phyloP scores from a whole-genome alignment of 2,888 invertebrate genomes.

The Baronia brevicornis region DNA sequence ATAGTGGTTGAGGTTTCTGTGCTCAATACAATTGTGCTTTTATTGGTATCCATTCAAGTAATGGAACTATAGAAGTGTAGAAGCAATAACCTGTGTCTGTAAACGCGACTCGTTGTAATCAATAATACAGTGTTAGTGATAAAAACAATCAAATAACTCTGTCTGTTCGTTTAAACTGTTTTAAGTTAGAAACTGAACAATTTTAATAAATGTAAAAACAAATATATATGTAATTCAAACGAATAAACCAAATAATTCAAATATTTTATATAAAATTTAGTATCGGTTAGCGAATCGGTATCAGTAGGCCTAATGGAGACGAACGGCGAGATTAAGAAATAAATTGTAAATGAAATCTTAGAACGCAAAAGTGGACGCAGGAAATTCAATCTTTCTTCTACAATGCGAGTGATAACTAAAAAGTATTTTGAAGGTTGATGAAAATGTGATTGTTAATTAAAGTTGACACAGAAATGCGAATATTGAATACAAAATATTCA shows the following conservation, averaged over 20 bases:
- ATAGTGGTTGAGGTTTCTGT: too few species aligned
- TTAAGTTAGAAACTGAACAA: too few species aligned
- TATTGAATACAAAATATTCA: constrained; percentile 69
- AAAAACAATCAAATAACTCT: too few species aligned
- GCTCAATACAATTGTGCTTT: constrained; percentile 40
- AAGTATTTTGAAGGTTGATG: constrained; percentile 58
- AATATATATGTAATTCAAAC: too few species aligned
- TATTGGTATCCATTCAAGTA: constrained; percentile 35
- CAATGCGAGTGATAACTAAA: constrained; percentile 57
- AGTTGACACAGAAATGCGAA: constrained; percentile 72
- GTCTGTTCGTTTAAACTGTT: too few species aligned
- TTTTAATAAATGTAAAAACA: too few species aligned
- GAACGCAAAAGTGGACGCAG: constrained; percentile 45
- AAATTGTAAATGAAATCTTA: constrained; percentile 44
- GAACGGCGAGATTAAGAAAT: constrained; percentile 36
- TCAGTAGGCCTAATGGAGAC: constrained; percentile 15
- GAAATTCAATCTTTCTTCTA: constrained; percentile 58
- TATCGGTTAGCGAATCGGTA: too few species aligned
- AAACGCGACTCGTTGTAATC: constrained; percentile 30
- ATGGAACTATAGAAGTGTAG: constrained; percentile 28
- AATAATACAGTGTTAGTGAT: too few species aligned
- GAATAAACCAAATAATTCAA: too few species aligned
- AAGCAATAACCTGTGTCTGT: constrained; percentile 36
- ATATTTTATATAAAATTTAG: too few species aligned
- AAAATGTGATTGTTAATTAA: constrained; percentile 73